These are phyloP conservation scores for Anguilla marmorata DNA, from an alignment of 2,797 vertebrate genomes.

Conservation along the genomic window DNA sequence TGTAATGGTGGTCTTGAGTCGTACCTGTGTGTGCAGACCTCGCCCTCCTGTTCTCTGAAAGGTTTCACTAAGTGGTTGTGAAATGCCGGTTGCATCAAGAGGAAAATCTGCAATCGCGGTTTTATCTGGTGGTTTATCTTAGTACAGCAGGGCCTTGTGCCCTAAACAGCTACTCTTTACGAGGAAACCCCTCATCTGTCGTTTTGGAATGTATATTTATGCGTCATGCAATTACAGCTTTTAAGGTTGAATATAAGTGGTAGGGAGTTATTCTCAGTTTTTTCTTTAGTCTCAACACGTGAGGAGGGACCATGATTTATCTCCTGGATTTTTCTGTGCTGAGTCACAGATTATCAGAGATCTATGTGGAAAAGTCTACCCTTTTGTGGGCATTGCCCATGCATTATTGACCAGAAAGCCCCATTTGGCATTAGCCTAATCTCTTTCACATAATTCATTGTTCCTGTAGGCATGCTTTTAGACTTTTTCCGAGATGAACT, in stretches of 20 bases:
- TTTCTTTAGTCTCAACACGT: neutral
- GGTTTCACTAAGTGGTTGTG: neutral
- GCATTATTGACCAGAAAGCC: neutral
- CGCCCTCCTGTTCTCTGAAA: no score
- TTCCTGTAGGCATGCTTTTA: neutral
- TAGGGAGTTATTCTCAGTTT: neutral
- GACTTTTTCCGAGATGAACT: neutral
- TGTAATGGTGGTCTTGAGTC: neutral
- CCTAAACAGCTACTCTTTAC: neutral
- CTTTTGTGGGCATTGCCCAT: neutral
- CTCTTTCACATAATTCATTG: neutral
- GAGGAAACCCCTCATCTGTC: neutral
- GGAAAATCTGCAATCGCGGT: neutral
- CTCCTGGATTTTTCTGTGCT: neutral
- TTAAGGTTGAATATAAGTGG: neutral
- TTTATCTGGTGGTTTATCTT: neutral
- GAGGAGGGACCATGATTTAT: neutral
- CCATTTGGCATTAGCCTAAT: neutral
- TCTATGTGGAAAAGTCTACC: neutral
- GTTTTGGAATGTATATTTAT: neutral
- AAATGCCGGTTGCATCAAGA: neutral
- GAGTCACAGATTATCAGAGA: neutral
- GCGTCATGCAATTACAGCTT: neutral
- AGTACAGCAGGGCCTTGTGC: neutral
- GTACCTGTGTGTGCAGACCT: neutral